phyloP scores from a whole-genome alignment of 2,888 invertebrate species.

The Lamproptera curius region DNA sequence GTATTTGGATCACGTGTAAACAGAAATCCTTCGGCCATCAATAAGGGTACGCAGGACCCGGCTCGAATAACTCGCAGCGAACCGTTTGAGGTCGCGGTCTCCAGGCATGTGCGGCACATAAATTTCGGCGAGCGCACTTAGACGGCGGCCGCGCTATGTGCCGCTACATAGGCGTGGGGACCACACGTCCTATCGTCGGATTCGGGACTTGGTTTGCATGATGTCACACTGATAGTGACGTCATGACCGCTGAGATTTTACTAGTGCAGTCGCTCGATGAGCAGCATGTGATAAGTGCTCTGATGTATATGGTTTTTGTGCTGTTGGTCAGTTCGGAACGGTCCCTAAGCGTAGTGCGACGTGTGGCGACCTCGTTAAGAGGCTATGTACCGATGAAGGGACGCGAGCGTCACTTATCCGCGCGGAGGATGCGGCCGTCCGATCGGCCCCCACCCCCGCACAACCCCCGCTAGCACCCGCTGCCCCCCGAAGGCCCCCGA shows the following conservation, averaged over 20 bases:
- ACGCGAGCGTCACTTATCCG: conserved; percentile 78
- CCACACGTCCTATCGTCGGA: no score
- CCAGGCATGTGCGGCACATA: conserved; percentile 78
- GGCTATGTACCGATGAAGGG: conserved; percentile 56
- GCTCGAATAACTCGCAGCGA: conserved; percentile 65
- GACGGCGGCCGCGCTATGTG: conserved; percentile 66
- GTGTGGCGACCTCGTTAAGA: conserved; percentile 44
- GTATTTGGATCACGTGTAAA: conserved; percentile 15
- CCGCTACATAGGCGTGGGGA: conserved; percentile 47
- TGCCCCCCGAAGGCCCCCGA: conserved; percentile 31
- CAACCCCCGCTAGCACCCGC: conserved; percentile 37
- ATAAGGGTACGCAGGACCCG: conserved; percentile 67
- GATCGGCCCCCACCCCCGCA: conserved; percentile 65
- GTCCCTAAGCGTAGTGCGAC: background rate
- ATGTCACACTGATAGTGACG: no score
- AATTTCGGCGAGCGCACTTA: conserved; percentile 76
- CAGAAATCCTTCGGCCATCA: conserved; percentile 45
- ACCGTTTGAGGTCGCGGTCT: conserved; percentile 72
- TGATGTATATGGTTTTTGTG: no score
- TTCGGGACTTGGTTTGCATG: no score
- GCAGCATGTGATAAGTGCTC: no score
- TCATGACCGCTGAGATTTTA: no score
- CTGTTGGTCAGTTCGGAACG: conserved; percentile 8
- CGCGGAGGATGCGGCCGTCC: conserved; percentile 76
- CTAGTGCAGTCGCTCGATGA: no score